These are phyloP conservation scores for Drosophila austrosaltans DNA, from an alignment of 2,888 invertebrate species.

Conservation along the genomic window DNA sequence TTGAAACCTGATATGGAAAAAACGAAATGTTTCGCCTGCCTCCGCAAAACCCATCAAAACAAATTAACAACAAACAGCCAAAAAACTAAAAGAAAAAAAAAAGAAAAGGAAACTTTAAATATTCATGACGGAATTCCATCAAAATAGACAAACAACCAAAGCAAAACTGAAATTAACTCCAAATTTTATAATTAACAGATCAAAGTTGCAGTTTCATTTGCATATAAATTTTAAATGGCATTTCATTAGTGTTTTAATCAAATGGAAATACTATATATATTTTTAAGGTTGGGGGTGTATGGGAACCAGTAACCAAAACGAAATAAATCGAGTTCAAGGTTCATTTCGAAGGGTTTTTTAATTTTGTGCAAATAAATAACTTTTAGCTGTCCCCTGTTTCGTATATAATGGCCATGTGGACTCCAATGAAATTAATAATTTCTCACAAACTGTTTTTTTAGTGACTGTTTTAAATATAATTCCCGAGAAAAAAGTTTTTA, in stretches of 20 bases:
- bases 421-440: too few relatives aligned
- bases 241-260: conserved; percentile 4
- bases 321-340: neutral
- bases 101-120: conserved; percentile 42
- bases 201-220: conserved; percentile 60
- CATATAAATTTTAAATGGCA: conserved; percentile 38
- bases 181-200: conserved; percentile 57
- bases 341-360: neutral
- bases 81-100: conserved; percentile 13
- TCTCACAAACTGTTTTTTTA: too few relatives aligned
- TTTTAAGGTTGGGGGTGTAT: conserved; percentile 1
- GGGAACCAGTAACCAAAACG: neutral
- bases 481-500: too few relatives aligned
- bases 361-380: neutral
- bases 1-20: conserved; percentile 54
- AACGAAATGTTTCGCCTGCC: conserved; percentile 41
- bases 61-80: conserved; percentile 54
- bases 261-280: neutral
- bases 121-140: conserved; percentile 61
- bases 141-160: conserved; percentile 26
- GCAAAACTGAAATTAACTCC: conserved; percentile 5
- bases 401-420: too few relatives aligned
- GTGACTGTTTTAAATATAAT: too few relatives aligned
- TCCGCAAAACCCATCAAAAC: conserved; percentile 53
- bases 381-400: neutral